phyloP scores from a whole-genome alignment of 2,797 vertebrate species.

The Enteromius anoplus region DNA sequence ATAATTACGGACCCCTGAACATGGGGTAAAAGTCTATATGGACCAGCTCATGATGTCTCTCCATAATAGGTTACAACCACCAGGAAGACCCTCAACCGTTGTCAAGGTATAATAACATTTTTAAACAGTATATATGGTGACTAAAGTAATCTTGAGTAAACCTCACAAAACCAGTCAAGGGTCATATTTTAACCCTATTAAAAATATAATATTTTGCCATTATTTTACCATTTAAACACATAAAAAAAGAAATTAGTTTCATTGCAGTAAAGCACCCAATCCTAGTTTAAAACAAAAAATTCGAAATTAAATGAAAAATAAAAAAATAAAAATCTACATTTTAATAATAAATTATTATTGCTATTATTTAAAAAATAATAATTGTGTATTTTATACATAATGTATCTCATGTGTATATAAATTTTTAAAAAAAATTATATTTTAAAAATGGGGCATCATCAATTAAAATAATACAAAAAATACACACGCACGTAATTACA shows the following conservation, averaged over 20 bases:
- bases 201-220: background rate
- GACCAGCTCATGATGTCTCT: background rate
- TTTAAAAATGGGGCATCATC: background rate
- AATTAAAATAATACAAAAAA: background rate
- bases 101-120: background rate
- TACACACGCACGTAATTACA: background rate
- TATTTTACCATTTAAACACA: background rate
- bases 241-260: background rate
- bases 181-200: background rate
- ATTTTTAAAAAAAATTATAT: background rate
- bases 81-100: background rate
- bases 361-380: background rate
- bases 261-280: background rate
- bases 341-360: background rate
- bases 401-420: background rate
- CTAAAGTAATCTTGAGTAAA: background rate
- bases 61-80: slow-evolving; percentile 30
- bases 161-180: background rate
- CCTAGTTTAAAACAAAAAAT: background rate
- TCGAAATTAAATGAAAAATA: background rate
- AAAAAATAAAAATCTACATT: background rate
- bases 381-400: background rate
- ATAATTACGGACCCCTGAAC: slow-evolving; percentile 27
- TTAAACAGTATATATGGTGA: background rate
- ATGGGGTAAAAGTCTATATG: slow-evolving; percentile 18